phyloP scores from a whole-genome alignment of 2,113 vertebrate genomes.

The Crocuta crocuta region DNA sequence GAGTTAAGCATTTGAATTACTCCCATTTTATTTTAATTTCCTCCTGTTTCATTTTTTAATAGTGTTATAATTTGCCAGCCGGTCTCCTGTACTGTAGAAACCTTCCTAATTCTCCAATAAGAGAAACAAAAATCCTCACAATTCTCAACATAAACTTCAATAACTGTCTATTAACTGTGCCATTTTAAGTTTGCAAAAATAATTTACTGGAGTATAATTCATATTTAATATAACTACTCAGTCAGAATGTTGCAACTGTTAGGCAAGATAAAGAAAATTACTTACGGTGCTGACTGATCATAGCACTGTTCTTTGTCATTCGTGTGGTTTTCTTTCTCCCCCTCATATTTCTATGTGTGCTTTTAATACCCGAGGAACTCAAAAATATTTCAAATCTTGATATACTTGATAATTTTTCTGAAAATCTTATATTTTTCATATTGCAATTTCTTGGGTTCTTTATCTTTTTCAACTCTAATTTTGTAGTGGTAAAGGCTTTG shows the following conservation, averaged over 20 bases:
- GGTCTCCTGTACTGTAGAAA: background rate
- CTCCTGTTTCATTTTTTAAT: conserved; percentile 11
- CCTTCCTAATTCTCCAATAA: background rate
- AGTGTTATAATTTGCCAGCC: background rate
- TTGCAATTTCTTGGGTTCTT: conserved; percentile 65
- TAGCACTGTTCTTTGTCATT: background rate
- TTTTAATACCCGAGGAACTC: conserved; percentile 40
- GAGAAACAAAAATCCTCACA: background rate
- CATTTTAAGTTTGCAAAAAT: conserved; percentile 17
- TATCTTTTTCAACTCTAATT: conserved; percentile 70
- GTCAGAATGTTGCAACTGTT: background rate
- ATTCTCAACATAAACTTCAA: background rate
- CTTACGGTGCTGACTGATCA: background rate
- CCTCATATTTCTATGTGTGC: background rate
- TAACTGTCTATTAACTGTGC: background rate
- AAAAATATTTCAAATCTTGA: conserved; percentile 22
- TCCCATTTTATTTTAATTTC: background rate
- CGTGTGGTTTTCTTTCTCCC: background rate
- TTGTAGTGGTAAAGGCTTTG: conserved; percentile 80
- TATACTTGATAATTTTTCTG: conserved; percentile 65
- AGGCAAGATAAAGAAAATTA: background rate
- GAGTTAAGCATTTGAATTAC: conserved; percentile 33
- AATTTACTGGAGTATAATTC: background rate
- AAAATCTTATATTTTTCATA: conserved; percentile 76
- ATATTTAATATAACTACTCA: background rate